Percentiles rank a stretch among this genome's conserved stretches.
Conservation (phyloP, 2,113 vertebrate genomes). For the Brachyhypopomus gauderio region DNA sequence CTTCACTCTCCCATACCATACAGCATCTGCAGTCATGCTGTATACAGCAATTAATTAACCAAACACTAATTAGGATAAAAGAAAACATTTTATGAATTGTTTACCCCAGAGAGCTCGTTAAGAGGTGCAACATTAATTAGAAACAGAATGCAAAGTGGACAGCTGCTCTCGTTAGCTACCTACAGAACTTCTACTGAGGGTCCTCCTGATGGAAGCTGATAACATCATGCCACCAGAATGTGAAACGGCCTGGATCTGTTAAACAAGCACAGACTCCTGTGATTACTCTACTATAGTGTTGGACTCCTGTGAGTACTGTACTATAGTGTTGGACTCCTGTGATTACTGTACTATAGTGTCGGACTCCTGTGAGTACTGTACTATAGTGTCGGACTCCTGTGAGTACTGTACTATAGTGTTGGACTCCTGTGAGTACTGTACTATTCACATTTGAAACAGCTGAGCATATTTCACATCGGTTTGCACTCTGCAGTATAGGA, state of each 20-base stretch:
- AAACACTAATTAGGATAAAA: slow-evolving; percentile 4
- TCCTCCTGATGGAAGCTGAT: not conserved
- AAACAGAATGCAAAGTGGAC: not conserved
- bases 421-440: not conserved
- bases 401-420: too few relatives aligned
- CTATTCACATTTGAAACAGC: not conserved
- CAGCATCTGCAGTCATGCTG: not conserved
- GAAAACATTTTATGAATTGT: not conserved
- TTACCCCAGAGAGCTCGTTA: slow-evolving; percentile 9
- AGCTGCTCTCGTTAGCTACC: not conserved
- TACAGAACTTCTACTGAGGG: too few relatives aligned
- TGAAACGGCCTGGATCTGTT: not conserved
- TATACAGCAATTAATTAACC: not conserved
- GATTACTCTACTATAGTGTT: not conserved
- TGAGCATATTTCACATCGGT: too few relatives aligned
- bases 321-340: too few relatives aligned
- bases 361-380: too few relatives aligned
- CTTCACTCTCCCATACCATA: not conserved
- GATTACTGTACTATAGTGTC: too few relatives aligned
- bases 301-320: too few relatives aligned
- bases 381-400: too few relatives aligned
- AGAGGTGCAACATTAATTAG: not conserved
- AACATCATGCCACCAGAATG: not conserved
- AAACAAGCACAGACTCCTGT: not conserved
- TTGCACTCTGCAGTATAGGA: too few relatives aligned